Conservation (phyloP, 2,888 invertebrate species). For the Trypoxylon attenuatum region DNA sequence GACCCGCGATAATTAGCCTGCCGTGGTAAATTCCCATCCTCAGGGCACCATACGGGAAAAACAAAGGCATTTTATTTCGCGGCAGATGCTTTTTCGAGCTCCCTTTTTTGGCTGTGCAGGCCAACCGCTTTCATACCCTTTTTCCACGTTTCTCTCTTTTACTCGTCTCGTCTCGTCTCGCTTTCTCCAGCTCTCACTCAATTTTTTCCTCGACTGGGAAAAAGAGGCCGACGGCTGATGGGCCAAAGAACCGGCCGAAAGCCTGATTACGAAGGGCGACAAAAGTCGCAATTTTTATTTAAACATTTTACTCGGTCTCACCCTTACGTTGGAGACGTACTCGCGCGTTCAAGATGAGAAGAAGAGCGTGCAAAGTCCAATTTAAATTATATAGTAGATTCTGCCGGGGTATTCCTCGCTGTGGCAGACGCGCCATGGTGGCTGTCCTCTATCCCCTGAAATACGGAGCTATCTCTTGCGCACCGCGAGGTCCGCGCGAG, state of each 20-base stretch:
- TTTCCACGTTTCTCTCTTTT: background rate
- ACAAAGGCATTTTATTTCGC: slow-evolving; percentile 4
- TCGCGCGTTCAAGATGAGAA: slow-evolving; percentile 2
- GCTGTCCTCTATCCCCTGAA: background rate
- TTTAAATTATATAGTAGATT: slow-evolving; percentile 10
- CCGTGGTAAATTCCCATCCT: background rate
- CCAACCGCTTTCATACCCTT: background rate
- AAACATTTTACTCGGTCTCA: slow-evolving; percentile 5
- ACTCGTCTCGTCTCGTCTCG: background rate
- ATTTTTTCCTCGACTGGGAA: background rate
- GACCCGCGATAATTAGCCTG: background rate
- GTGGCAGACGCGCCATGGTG: background rate
- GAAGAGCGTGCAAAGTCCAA: background rate
- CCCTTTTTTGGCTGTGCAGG: background rate
- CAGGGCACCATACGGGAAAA: background rate
- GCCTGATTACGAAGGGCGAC: slow-evolving; percentile 11
- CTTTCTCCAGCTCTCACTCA: background rate
- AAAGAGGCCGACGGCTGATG: background rate
- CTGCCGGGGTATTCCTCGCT: background rate
- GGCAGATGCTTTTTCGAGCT: background rate
- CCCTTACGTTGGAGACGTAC: background rate
- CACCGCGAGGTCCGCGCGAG: background rate
- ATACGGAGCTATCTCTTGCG: background rate
- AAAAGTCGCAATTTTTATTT: slow-evolving; percentile 19
- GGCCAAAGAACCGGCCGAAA: background rate